Base-by-base conservation (phyloP, 1,140 invertebrate genomes). In the Drosophila kohkoa region DNA sequence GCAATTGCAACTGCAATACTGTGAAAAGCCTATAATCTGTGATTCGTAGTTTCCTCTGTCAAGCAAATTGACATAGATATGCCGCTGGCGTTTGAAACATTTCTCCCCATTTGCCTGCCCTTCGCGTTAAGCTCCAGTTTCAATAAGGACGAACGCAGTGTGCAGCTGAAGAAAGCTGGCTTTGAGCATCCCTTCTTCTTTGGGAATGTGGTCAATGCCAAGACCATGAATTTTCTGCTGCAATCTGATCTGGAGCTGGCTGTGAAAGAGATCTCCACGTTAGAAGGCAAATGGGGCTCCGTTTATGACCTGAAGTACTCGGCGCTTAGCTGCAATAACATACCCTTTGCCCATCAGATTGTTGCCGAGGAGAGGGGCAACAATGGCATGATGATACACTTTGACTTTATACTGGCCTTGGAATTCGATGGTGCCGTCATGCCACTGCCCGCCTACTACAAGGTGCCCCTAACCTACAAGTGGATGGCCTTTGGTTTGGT, bases 361-460 rank as follows among this genome's bases (percentile, higher is more conserved):
- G 15, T 41, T 8, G 82, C 79, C 2, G n/a, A 1, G n/a, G 71
- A 72, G 0, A 49, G 64, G 0, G 45, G 8, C 11, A 5, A 6
- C 8, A 1, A 11, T 1, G 5, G 2, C 60, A 64, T 0, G 51
- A 45, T 25, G 43, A 79, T 86, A 1, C 58, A 79, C 46, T 70
- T 82, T 10, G 82, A 86, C 6, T 86, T 86, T 7, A 66, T 82
- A 0, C 25, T 86, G 54, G 82, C 75, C 0, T 0, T 87, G 5
- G 71, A 25, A 4, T 87, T 86, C 20, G 41, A 76, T 28, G 68
- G 68, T 1, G 48, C 20, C 5, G 62, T 57, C 3, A 0, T 57
- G 6, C 57, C 52, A 1, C 13, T 87, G 38, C 82, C 82, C 0
- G 1, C 48, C 0, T 79, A 72, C 13, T 86, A 48, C 16, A 6